These are phyloP conservation scores for Diachasma alloeum DNA, from an alignment of 1,140 invertebrate species.

Conservation along the genomic window DNA sequence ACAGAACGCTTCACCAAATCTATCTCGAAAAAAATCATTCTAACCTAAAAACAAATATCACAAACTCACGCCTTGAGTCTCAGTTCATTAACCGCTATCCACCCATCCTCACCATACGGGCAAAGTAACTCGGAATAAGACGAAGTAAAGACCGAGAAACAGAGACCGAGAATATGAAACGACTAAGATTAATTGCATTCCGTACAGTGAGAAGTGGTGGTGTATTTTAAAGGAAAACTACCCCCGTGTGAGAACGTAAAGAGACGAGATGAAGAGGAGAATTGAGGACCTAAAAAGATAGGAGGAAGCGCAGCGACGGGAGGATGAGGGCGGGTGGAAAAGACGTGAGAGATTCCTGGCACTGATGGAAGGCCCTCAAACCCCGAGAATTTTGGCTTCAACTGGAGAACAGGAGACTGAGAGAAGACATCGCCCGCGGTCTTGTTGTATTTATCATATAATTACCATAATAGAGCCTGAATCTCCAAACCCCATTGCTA, in stretches of 20 bases:
- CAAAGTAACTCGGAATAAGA: slow-evolving; percentile 11
- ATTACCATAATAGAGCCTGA: slow-evolving; percentile 64
- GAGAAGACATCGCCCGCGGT: slow-evolving; percentile 56
- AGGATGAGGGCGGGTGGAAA: slow-evolving; percentile 39
- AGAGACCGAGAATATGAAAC: slow-evolving; percentile 36
- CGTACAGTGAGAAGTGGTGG: slow-evolving; percentile 48
- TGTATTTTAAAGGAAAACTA: slow-evolving; percentile 61
- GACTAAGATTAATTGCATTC: slow-evolving; percentile 67
- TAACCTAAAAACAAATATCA: too few relatives aligned
- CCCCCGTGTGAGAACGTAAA: slow-evolving; percentile 30
- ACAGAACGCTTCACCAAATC: too few relatives aligned
- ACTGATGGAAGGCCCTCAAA: slow-evolving; percentile 51
- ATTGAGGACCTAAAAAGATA: slow-evolving; percentile 7
- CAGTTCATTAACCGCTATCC: slow-evolving; percentile 63
- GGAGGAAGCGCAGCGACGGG: too few relatives aligned
- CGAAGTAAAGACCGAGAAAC: slow-evolving; percentile 36
- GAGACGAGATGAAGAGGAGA: slow-evolving; percentile 35
- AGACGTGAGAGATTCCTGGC: slow-evolving; percentile 48
- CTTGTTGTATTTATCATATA: slow-evolving; percentile 67
- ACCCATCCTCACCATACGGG: slow-evolving; percentile 40
- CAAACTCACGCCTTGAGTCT: slow-evolving; percentile 56
- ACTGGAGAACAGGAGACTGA: slow-evolving; percentile 27
- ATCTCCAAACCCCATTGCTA: slow-evolving; percentile 37
- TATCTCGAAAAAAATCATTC: too few relatives aligned
- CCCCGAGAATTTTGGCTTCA: slow-evolving; percentile 28